A percentile compares a stretch with the other conserved stretches of the same genome.
phyloP scores from a whole-genome alignment of 2,888 invertebrate genomes.

The Hirtodrosophila cameraria region DNA sequence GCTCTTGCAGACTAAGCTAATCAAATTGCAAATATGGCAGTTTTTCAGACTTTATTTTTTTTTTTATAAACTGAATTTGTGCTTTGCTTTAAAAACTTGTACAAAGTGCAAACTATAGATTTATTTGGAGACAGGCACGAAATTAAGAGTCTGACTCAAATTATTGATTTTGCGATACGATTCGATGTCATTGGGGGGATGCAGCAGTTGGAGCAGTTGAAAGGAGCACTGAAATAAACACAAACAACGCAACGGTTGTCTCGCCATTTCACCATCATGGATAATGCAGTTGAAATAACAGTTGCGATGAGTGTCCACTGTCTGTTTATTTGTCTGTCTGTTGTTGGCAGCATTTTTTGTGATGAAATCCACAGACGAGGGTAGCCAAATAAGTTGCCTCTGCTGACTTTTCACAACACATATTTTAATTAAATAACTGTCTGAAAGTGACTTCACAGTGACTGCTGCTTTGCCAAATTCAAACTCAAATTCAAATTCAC shows the following conservation, averaged over 20 bases:
- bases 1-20: too few relatives aligned
- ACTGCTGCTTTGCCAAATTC: too few relatives aligned
- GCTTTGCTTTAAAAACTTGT: too few relatives aligned
- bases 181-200: neutral
- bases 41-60: too few relatives aligned
- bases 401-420: too few relatives aligned
- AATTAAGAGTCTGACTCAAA: slow-evolving; percentile 18
- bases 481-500: too few relatives aligned
- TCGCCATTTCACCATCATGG: slow-evolving; percentile 57
- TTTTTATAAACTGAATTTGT: too few relatives aligned
- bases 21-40: too few relatives aligned
- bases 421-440: neutral
- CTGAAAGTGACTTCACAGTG: too few relatives aligned
- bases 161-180: slow-evolving; percentile 54
- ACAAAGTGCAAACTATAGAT: neutral
- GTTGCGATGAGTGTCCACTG: too few relatives aligned
- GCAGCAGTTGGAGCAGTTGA: slow-evolving; percentile 1
- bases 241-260: slow-evolving; percentile 16
- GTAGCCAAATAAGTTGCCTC: slow-evolving; percentile 5
- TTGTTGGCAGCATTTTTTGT: slow-evolving; percentile 10
- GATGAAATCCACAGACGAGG: slow-evolving; percentile 28
- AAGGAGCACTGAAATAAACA: slow-evolving; percentile 31
- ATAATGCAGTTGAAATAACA: slow-evolving; percentile 35
- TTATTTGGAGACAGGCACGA: slow-evolving; percentile 11
- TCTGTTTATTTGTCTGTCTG: slow-evolving; percentile 6